Evolutionary conservation across 2,888 invertebrate genomes (phyloP).

Genomic region (Melieria crassipennis): DNA sequence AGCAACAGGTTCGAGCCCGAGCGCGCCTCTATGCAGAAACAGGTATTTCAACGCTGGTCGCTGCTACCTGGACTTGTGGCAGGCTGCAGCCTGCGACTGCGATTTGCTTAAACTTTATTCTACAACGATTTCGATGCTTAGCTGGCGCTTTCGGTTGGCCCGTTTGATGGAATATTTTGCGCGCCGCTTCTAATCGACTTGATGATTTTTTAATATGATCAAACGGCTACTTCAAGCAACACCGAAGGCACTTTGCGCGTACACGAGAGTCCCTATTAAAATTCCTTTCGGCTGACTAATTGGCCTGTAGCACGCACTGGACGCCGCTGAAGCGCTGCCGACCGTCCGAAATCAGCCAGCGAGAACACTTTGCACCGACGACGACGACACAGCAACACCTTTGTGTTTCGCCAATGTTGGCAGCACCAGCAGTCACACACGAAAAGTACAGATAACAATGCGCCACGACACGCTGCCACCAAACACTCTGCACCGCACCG

Average conservation of each 20-base stretch:
- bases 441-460: conserved; percentile 47
- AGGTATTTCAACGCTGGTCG: conserved; percentile 30
- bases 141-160: too few species aligned
- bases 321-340: neutral
- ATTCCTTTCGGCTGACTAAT: conserved; percentile 28
- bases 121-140: too few species aligned
- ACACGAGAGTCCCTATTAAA: neutral
- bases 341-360: neutral
- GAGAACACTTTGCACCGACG: conserved; percentile 9
- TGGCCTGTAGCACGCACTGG: conserved; percentile 20
- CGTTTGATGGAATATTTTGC: too few species aligned
- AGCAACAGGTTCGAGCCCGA: conserved; percentile 28
- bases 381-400: neutral
- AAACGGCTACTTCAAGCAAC: neutral
- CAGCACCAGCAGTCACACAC: conserved; percentile 18
- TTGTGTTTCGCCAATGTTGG: conserved; percentile 21
- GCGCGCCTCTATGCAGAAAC: conserved; percentile 27
- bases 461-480: conserved; percentile 36
- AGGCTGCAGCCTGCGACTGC: too few species aligned
- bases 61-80: too few species aligned
- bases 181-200: too few species aligned
- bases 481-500: neutral
- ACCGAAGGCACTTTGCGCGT: conserved; percentile 8
- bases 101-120: too few species aligned
- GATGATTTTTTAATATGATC: neutral